Conservation (phyloP, 2,797 vertebrate genomes). For the Microctenopoma lineatum region DNA sequence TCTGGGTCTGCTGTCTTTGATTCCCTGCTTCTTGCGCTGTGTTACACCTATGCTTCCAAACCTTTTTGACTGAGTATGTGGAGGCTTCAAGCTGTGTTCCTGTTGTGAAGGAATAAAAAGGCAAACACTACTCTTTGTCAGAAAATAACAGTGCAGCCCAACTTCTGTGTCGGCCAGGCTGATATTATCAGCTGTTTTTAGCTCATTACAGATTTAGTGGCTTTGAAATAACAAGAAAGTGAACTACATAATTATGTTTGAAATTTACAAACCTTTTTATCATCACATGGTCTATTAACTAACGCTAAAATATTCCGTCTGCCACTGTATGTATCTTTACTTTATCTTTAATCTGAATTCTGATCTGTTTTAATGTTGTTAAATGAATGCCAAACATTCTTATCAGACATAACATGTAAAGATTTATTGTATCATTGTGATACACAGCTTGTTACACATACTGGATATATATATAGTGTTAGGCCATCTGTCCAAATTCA, state of each 20-base stretch:
- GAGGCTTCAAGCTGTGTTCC: not conserved
- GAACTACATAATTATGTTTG: not conserved
- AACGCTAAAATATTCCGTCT: too few relatives aligned
- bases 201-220: not conserved
- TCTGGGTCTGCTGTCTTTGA: slow-evolving; percentile 18
- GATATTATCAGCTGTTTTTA: not conserved
- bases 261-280: not conserved
- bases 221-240: not conserved
- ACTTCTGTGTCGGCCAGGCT: not conserved
- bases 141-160: not conserved
- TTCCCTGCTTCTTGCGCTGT: not conserved
- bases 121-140: not conserved
- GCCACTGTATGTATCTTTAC: too few relatives aligned
- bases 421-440: too few relatives aligned
- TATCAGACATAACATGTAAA: too few relatives aligned
- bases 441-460: too few relatives aligned
- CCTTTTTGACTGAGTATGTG: not conserved
- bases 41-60: not conserved
- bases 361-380: too few relatives aligned
- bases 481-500: too few relatives aligned
- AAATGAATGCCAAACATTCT: too few relatives aligned
- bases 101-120: not conserved
- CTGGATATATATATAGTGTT: too few relatives aligned
- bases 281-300: not conserved
- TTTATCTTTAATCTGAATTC: too few relatives aligned